These are phyloP conservation scores for Abramis brama DNA, from an alignment of 2,113 vertebrate genomes.

Conservation along the genomic window DNA sequence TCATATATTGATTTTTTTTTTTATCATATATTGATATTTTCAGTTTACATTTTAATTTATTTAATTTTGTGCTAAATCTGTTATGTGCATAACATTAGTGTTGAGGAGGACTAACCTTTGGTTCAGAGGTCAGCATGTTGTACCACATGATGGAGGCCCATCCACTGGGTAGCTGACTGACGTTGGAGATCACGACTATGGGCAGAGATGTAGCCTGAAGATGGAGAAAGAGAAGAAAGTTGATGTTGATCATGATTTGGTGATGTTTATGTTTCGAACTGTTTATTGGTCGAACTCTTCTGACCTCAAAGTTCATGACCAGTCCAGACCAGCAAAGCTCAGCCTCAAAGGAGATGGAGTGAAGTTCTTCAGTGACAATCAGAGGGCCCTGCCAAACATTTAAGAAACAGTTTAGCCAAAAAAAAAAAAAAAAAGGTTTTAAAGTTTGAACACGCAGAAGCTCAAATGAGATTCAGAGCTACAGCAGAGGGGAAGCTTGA, in stretches of 20 bases:
- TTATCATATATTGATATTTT: background rate
- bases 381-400: conserved; percentile 83
- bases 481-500: background rate
- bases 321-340: conserved; percentile 88
- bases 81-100: background rate
- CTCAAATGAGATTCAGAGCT: background rate
- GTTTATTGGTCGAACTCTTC: background rate
- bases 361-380: conserved; percentile 96
- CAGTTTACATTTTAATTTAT: background rate
- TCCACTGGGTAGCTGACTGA: conserved; percentile 95
- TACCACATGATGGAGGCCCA: conserved; percentile 99
- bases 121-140: conserved; percentile 92
- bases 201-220: conserved; percentile 89
- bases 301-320: conserved; percentile 89
- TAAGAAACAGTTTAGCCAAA: background rate
- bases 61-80: background rate
- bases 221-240: background rate
- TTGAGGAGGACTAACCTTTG: conserved; percentile 78
- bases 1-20: background rate
- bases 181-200: conserved; percentile 94
- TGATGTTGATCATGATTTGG: background rate
- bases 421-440: background rate
- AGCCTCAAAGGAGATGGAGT: conserved; percentile 93
- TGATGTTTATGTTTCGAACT: background rate
- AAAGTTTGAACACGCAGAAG: background rate